These are phyloP conservation scores for Ridgeia piscesae DNA, from an alignment of 1,140 invertebrate genomes.

Conservation along the genomic window DNA sequence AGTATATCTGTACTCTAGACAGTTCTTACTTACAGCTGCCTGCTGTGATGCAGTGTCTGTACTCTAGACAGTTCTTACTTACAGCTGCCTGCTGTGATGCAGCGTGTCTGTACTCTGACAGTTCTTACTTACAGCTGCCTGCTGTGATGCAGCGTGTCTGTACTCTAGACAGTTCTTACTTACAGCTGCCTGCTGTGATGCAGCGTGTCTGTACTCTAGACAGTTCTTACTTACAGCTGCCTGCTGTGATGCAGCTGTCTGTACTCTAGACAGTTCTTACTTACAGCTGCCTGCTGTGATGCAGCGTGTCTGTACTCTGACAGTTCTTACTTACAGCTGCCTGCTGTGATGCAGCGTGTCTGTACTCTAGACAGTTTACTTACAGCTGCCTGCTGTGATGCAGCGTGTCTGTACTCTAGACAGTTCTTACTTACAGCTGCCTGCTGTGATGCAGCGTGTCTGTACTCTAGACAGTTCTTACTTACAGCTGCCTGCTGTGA, in stretches of 20 bases:
- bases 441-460: too few species aligned
- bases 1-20: too few species aligned
- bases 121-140: too few species aligned
- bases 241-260: not conserved
- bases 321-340: conserved; percentile 70
- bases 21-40: conserved; percentile 69
- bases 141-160: too few species aligned
- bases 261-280: too few species aligned
- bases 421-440: too few species aligned
- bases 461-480: conserved; percentile 31
- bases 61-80: conserved; percentile 71
- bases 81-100: not conserved
- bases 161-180: conserved; percentile 46
- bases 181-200: conserved; percentile 70
- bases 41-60: conserved; percentile 66
- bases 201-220: conserved; percentile 65
- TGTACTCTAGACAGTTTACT: conserved; percentile 74
- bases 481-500: conserved; percentile 70
- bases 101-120: not conserved
- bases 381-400: conserved; percentile 14
- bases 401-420: not conserved
- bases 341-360: conserved; percentile 64
- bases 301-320: too few species aligned
- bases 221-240: conserved; percentile 71
- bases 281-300: too few species aligned